phyloP scores from a whole-genome alignment of 2,888 invertebrate species.

The Spodoptera littoralis region DNA sequence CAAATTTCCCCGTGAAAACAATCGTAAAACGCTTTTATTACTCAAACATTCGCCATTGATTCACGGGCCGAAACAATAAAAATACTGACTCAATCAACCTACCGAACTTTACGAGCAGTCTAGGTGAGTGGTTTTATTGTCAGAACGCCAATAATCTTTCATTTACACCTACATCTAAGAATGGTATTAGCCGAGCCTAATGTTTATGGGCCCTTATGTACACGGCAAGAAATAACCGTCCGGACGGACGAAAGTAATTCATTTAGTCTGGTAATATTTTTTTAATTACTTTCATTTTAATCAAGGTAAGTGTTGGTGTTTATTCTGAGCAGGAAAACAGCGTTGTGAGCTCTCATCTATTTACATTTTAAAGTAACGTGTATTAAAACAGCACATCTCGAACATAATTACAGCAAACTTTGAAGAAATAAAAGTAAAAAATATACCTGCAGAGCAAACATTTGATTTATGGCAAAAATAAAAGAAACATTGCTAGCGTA shows the following conservation, averaged over 20 bases:
- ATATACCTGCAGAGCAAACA: constrained; percentile 33
- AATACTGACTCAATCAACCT: constrained; percentile 88
- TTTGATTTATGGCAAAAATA: constrained; percentile 41
- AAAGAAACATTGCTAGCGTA: constrained; percentile 50
- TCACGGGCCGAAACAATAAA: constrained; percentile 87
- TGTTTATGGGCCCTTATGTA: constrained; percentile 42
- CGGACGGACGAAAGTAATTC: constrained; percentile 35
- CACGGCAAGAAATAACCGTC: constrained; percentile 29
- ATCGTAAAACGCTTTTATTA: constrained; percentile 88
- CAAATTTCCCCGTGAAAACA: constrained; percentile 87
- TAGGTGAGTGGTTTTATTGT: constrained; percentile 86
- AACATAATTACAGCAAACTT: constrained; percentile 17
- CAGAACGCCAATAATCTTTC: constrained; percentile 79
- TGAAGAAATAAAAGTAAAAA: constrained; percentile 17
- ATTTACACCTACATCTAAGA: constrained; percentile 78
- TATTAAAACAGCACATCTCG: constrained; percentile 30
- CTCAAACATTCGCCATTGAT: constrained; percentile 88
- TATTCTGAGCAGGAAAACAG: constrained; percentile 12
- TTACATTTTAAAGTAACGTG: constrained; percentile 19
- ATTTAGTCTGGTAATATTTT: constrained; percentile 42
- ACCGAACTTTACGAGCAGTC: constrained; percentile 82
- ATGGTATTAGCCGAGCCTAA: constrained; percentile 59
- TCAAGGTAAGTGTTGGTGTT: constrained; percentile 43
- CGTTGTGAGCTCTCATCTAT: constrained; percentile 3
- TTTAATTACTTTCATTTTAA: constrained; percentile 50